Conservation (phyloP, 2,888 invertebrate species). For the Tetranychus piercei region DNA sequence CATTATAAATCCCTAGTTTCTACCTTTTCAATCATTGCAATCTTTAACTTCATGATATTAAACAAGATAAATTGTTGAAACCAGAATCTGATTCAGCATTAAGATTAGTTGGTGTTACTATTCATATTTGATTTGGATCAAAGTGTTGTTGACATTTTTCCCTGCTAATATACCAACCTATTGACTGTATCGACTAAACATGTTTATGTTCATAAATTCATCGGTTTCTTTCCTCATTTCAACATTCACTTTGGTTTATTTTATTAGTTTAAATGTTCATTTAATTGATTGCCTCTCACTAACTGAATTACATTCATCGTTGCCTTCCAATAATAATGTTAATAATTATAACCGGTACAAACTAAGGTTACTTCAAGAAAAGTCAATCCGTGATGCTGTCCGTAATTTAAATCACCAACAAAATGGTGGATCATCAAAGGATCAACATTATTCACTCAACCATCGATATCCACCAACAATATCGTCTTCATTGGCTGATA, state of each 20-base stretch:
- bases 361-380: background rate
- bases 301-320: background rate
- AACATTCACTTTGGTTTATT: background rate
- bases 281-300: background rate
- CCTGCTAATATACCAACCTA: too few species aligned
- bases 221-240: background rate
- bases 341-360: background rate
- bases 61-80: too few species aligned
- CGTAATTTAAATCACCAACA: background rate
- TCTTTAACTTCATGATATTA: too few species aligned
- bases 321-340: background rate
- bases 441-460: background rate
- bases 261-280: background rate
- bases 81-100: too few species aligned
- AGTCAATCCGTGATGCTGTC: background rate
- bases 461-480: background rate
- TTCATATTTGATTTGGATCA: too few species aligned
- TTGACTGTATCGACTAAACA: too few species aligned
- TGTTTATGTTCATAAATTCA: too few species aligned
- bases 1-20: too few species aligned
- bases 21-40: too few species aligned
- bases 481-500: background rate
- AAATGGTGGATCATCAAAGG: background rate
- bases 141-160: too few species aligned
- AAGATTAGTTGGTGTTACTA: too few species aligned